Base-by-base conservation (phyloP, 2,888 invertebrate genomes). In the Standfussiana lucernea region DNA sequence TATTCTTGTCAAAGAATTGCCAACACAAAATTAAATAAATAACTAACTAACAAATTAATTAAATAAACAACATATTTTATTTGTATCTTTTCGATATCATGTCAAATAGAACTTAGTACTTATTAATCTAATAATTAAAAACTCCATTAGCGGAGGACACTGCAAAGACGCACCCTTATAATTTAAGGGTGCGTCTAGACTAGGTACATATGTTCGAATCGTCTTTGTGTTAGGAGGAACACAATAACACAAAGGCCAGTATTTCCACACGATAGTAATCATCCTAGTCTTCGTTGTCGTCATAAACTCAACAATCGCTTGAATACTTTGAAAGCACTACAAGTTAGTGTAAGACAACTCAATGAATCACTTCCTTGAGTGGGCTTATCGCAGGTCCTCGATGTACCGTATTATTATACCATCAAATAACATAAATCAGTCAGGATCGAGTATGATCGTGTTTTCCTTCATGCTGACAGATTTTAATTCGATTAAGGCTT, bases 71-170 rank as follows among this genome's bases (percentile, higher is more conserved):
- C 62, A 42, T 71, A n/a, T 15, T 65, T 3, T 28, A 15, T 2
- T 1, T 40, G 10, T 32, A 68, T 18, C 1, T 42, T 70, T 50
- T 53, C 32, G 11, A 53, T 21, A 70, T 78, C 78, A 65, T 81
- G 61, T 24, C 47, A 76, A 75, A 72, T 47, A 77, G 37, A 74
- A 70, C 56, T 56, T 72, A 75, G 50, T 45, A 59, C 35, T 53
- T 61, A 47, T 64, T 72, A 72, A 77, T 77, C 35, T 50, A 69
- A 72, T 72, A 72, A 73, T 64, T 72, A 37, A 75, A 53, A 65
- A 79, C 32, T 21, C 61, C 68, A 85, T 77, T 87, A 77, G 53
- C 32, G 67, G 56, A 69, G 45, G 74, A 21, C 75, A 61, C 15
- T 72, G 18, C 24, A 72, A 75, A 24, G 80, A n/a, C n/a, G n/a